Evolutionary conservation across 2,888 invertebrate genomes (phyloP), one percentile per base, ranked within the genome.

Genomic region (Caenorhabditis japonica): DNA sequence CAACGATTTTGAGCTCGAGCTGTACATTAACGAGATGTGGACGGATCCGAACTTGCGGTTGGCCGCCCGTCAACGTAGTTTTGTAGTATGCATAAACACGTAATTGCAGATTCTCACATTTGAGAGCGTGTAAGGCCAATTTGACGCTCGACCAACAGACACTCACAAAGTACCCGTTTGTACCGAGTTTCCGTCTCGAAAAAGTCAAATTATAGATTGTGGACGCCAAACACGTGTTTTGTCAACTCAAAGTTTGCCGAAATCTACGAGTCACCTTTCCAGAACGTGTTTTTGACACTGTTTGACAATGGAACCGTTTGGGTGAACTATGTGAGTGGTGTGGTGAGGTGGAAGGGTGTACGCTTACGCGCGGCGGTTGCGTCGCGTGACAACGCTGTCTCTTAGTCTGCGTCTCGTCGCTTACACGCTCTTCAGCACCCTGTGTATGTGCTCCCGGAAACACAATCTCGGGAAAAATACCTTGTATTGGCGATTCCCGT

Each of bases 21-120:
- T 83, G 30, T 83, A 79, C 58, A 80, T 83, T 19, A 83, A 77
- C 15, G 83, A 83, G 44, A 71, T 74, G 66, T 83, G 83, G 83
- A 64, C 71, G 19, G 83, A 83, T 52, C 81, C 79, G 4, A 72
- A 79, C 17, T 55, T 83, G 46, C 36, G 34, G 64, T 62, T 33
- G n/a, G 44, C 5, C 34, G 3, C 7, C n/a, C 30, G 27, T 33
- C n/a, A 23, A 19, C 39, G 13, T 39, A 15, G 7, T 39, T 8
- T 8, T 39, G 10, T 5, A 30, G 30, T 10, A 7, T 10, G 10
- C 5, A 30, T 7, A 30, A 1, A 13, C 7, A 25, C 33, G 23
- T n/a, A 41, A 30, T 38, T 56, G 59, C 47, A 68, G 60, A 46
- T 76, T 73, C 60, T 17, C 44, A 10, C 51, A 72, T 30, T 46